These are phyloP conservation scores for Trichacis sp. DNA, from an alignment of 2,888 invertebrate genomes.

Conservation along the genomic window DNA sequence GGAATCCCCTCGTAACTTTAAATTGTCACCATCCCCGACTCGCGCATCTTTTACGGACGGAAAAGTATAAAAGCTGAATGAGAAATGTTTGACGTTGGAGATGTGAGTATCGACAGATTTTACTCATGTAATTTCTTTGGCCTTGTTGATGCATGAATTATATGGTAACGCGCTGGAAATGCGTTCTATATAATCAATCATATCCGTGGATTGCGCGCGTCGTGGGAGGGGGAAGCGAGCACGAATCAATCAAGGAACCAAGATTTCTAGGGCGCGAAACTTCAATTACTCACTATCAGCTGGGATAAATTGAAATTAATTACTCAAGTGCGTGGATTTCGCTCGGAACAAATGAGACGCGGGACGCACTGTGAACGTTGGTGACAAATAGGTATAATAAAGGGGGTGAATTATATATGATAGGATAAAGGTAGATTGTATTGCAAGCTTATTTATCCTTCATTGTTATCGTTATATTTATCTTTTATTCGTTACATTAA, in stretches of 20 bases:
- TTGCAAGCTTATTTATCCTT: no score
- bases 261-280: slow-evolving; percentile 4
- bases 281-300: slow-evolving; percentile 20
- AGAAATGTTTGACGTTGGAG: not conserved
- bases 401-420: no score
- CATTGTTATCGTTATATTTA: no score
- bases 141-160: no score
- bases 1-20: not conserved
- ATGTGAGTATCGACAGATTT: not conserved
- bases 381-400: not conserved
- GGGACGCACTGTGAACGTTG: not conserved
- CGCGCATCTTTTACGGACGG: not conserved
- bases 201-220: not conserved
- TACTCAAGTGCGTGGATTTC: slow-evolving; percentile 41
- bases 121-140: not conserved
- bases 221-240: not conserved
- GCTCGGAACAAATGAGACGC: not conserved
- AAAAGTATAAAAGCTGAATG: not conserved
- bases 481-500: no score
- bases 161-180: not conserved
- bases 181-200: not conserved
- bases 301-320: slow-evolving; percentile 52
- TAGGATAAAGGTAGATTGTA: no score
- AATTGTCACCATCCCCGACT: not conserved
- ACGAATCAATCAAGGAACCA: not conserved